A percentile compares a stretch with the other conserved stretches of the same genome.
phyloP scores from a whole-genome alignment of 2,113 vertebrate genomes.

The Falcunculus frontatus region DNA sequence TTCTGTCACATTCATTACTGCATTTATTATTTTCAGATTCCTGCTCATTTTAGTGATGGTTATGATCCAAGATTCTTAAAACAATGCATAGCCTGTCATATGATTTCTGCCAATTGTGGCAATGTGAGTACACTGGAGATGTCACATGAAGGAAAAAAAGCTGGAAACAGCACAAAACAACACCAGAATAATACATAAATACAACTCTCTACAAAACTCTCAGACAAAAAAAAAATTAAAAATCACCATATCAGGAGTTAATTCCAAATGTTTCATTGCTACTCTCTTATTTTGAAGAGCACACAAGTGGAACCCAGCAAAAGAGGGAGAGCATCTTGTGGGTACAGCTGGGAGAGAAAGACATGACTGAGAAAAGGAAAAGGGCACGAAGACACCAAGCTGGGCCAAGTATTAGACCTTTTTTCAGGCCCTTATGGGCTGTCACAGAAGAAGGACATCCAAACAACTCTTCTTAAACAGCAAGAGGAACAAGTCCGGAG shows the following conservation, averaged over 20 bases:
- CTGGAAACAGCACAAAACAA: neutral
- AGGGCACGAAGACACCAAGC: neutral
- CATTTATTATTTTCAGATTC: slow-evolving; percentile 36
- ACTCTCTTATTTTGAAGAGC: neutral
- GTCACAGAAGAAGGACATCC: neutral
- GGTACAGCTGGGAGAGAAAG: neutral
- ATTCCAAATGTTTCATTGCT: neutral
- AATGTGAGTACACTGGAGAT: neutral
- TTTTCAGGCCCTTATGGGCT: neutral
- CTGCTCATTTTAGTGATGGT: neutral
- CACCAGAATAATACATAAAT: neutral
- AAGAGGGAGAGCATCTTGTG: neutral
- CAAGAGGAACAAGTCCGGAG: neutral
- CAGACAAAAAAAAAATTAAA: neutral
- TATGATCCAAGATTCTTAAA: neutral
- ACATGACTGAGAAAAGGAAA: neutral
- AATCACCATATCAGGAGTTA: neutral
- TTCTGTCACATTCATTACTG: neutral
- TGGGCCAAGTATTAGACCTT: neutral
- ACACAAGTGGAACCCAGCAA: neutral
- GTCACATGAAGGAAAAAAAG: neutral
- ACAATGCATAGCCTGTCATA: neutral
- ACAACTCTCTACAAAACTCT: neutral
- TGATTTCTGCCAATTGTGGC: neutral
- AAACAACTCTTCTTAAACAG: neutral